phyloP scores from a whole-genome alignment of 2,888 invertebrate genomes.

The Tipula lateralis region DNA sequence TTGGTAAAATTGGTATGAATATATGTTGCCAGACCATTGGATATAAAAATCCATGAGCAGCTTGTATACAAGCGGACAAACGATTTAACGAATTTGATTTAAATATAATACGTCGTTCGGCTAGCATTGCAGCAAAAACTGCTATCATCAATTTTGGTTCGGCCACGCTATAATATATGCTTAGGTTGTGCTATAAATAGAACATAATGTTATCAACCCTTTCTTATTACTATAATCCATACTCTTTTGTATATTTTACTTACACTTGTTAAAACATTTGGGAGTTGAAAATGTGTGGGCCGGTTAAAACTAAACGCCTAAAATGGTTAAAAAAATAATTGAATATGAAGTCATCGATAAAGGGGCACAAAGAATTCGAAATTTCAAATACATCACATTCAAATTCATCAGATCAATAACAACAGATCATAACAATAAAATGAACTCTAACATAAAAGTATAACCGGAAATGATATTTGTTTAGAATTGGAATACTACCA shows the following conservation, averaged over 20 bases:
- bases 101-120: conserved; percentile 89
- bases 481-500: conserved; percentile 43
- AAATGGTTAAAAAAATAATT: conserved; percentile 49
- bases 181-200: conserved; percentile 79
- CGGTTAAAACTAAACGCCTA: conserved; percentile 75
- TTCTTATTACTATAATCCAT: conserved; percentile 29
- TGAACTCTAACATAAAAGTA: not conserved
- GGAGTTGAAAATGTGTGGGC: conserved; percentile 76
- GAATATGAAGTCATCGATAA: not conserved
- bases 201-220: not conserved
- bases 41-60: conserved; percentile 89
- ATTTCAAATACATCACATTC: not conserved
- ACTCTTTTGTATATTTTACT: too few relatives aligned
- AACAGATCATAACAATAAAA: not conserved
- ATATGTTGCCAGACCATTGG: conserved; percentile 99
- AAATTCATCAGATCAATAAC: not conserved
- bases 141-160: conserved; percentile 91
- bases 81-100: conserved; percentile 84
- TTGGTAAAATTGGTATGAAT: conserved; percentile 91
- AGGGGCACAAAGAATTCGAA: not conserved
- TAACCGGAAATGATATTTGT: not conserved
- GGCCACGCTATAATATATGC: conserved; percentile 97
- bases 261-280: conserved; percentile 94
- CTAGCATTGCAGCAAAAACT: conserved; percentile 90
- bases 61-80: conserved; percentile 88